Base-by-base conservation (phyloP, 2,113 vertebrate genomes). In the Panthera leo region DNA sequence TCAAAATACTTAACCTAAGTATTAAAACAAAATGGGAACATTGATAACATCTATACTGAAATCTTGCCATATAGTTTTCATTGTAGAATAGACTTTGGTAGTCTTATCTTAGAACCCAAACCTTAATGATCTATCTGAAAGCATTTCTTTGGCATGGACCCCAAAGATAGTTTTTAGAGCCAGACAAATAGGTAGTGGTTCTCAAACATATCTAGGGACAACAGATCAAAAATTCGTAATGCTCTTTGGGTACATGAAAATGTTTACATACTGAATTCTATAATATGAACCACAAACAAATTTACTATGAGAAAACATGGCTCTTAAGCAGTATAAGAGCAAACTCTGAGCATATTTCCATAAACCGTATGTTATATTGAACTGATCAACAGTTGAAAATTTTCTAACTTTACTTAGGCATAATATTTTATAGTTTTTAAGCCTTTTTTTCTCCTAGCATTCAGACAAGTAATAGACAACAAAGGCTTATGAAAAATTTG, bases 201-300 rank as follows among this genome's bases (percentile, higher is more conserved):
- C 92, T 95, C 84, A 92, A 85, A 86, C 82, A 67, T 95, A 80
- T 76, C 91, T 89, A 92, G 61, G 63, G n/a, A 96, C 16, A 96
- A 85, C 55, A 84, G 34, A 94, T 70, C 5, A 51, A 92, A 96
- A 96, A 94, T 92, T 87, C 58, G 42, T 87, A 96, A 68, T 80
- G 70, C 13, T 89, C 48, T 92, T 90, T 89, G 87, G 6, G 7
- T 95, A 91, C 48, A 67, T 90, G 86, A 84, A 97, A 90, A 92
- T 92, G 90, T 98, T 97, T 98, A 97, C 92, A 95, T 96, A 84
- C 5, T 73, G 84, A 96, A 93, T 96, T 94, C 89, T 91, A 13
- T 90, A 91, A 85, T 91, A 55, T 73, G 23, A 97, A 85, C 65
- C 88, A 82, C 75, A 71, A 97, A 92, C 73, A 94, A 58, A 92